Percentiles rank a stretch among this genome's conserved stretches.
phyloP scores from a whole-genome alignment of 2,888 invertebrate species.

The Sphaerophoria rueppellii region DNA sequence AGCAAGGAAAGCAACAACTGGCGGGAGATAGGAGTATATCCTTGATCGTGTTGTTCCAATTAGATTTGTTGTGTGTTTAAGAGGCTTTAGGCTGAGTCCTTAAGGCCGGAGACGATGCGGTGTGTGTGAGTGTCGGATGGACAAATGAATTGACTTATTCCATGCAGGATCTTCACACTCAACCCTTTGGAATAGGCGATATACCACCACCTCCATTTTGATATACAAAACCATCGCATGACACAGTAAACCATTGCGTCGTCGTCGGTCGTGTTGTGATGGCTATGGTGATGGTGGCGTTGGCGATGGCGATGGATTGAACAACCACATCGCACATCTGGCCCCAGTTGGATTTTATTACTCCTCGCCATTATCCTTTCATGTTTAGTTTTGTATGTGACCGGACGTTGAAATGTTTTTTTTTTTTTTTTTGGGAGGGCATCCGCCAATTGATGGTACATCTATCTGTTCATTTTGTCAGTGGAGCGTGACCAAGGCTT shows the following conservation, averaged over 20 bases:
- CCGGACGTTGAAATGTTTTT: conserved; percentile 46
- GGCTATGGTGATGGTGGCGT: too few relatives aligned
- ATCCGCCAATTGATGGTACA: conserved; percentile 41
- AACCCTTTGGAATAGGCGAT: conserved; percentile 10
- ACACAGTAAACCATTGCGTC: too few relatives aligned
- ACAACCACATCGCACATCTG: conserved; percentile 36
- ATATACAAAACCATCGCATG: conserved; percentile 1
- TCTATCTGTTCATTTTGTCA: conserved; percentile 40
- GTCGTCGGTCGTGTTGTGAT: too few relatives aligned
- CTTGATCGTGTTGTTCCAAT: conserved; percentile 34
- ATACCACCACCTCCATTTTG: conserved; percentile 31
- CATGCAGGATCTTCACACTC: conserved; percentile 28
- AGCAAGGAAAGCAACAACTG: conserved; percentile 55
- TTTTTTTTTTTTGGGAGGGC: conserved; percentile 53
- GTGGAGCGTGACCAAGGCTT: conserved; percentile 22
- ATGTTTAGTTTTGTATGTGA: conserved; percentile 51
- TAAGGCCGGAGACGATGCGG: conserved; percentile 5
- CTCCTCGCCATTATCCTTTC: conserved; percentile 49
- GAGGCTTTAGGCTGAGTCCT: conserved; percentile 20
- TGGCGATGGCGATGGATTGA: conserved; percentile 32
- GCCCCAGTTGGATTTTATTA: conserved; percentile 38
- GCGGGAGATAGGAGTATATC: background rate
- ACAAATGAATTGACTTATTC: conserved; percentile 64
- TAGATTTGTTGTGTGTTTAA: conserved; percentile 60
- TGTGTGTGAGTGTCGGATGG: conserved; percentile 31